These are phyloP conservation scores for Girardinichthys multiradiatus DNA, from an alignment of 2,113 vertebrate genomes.

Conservation along the genomic window DNA sequence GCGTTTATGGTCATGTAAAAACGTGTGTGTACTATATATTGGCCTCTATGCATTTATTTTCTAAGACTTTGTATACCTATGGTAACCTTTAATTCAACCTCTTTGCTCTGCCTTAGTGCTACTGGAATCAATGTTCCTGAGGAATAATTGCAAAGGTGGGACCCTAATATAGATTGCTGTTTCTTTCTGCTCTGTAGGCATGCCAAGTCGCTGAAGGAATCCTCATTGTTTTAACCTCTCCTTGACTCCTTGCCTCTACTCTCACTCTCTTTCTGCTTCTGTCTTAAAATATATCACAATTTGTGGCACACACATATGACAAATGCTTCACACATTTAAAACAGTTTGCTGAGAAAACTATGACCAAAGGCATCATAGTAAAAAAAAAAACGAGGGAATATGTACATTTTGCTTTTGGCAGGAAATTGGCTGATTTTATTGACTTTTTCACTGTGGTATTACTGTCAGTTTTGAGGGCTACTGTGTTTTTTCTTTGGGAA, in stretches of 20 bases:
- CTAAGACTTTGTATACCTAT: conserved; percentile 40
- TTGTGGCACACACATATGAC: neutral
- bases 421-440: no score
- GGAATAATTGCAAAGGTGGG: conserved; percentile 70
- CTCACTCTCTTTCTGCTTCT: neutral
- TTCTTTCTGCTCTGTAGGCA: conserved; percentile 32
- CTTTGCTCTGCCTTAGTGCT: conserved; percentile 42
- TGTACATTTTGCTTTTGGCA: no score
- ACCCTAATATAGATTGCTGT: conserved; percentile 56
- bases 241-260: conserved; percentile 29
- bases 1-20: neutral
- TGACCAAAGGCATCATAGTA: conserved; percentile 22
- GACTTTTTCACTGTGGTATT: neutral
- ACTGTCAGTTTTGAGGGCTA: conserved; percentile 4
- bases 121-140: conserved; percentile 62
- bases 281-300: neutral
- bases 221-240: conserved; percentile 45
- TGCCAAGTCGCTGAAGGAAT: conserved; percentile 47
- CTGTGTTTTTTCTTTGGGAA: conserved; percentile 8
- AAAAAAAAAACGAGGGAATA: conserved; percentile 28
- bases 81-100: conserved; percentile 72
- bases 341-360: neutral
- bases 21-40: neutral
- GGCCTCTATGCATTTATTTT: neutral
- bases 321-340: conserved; percentile 19